Evolutionary conservation across 2,113 vertebrate species (phyloP).

Genomic region (Solenodon paradoxus): DNA sequence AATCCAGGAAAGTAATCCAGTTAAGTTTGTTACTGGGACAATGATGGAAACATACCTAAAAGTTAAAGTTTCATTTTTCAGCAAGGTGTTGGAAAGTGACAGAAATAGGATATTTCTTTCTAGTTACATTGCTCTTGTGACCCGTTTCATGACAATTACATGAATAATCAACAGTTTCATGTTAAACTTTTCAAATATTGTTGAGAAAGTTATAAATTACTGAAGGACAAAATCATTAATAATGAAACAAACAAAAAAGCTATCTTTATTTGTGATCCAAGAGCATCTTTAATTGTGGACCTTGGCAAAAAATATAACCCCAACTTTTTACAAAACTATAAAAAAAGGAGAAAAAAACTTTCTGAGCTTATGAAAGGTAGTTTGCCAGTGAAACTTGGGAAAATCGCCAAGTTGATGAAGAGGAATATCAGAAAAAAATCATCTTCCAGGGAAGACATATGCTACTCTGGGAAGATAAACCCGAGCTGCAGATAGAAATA

Average conservation of each 20-base stretch:
- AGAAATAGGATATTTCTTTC: slow-evolving; percentile 22
- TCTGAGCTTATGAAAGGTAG: background rate
- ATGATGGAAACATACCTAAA: background rate
- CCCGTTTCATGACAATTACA: background rate
- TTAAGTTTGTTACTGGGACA: background rate
- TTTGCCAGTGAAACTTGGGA: background rate
- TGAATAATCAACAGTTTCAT: background rate
- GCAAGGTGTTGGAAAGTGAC: background rate
- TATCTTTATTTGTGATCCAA: background rate
- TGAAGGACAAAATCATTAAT: background rate
- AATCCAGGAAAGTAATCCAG: slow-evolving; percentile 10
- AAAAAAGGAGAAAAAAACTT: background rate
- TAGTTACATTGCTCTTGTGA: background rate
- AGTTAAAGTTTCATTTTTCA: slow-evolving; percentile 15
- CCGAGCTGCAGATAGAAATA: background rate
- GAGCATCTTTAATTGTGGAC: background rate
- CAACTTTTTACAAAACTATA: background rate
- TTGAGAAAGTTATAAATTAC: background rate
- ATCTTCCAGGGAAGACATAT: background rate
- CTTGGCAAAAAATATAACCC: background rate
- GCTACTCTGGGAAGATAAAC: background rate
- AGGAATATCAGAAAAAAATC: background rate
- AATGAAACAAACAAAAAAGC: too few species aligned
- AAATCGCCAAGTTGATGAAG: background rate
- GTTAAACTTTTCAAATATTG: slow-evolving; percentile 34